Conservation (phyloP, 2,113 vertebrate genomes). For the Barnardius zonarius region DNA sequence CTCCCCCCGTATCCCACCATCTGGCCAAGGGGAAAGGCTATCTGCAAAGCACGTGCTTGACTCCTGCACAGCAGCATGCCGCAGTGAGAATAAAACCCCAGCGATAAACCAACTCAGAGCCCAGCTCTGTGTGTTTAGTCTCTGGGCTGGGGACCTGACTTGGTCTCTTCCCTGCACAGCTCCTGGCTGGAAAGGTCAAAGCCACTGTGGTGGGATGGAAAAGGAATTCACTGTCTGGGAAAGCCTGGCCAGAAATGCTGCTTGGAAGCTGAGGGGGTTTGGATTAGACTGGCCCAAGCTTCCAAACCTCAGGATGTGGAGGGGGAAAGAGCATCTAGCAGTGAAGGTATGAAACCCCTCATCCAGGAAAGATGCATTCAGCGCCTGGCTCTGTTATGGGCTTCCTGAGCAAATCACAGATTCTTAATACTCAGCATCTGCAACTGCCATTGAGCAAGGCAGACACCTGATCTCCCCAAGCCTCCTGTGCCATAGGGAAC, state of each 20-base stretch:
- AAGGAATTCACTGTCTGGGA: background rate
- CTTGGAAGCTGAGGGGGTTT: background rate
- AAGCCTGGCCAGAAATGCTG: background rate
- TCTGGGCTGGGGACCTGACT: background rate
- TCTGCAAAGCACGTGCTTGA: background rate
- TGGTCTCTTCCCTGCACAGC: background rate
- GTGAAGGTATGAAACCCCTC: background rate
- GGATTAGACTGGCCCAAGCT: background rate
- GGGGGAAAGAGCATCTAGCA: background rate
- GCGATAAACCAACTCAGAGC: background rate
- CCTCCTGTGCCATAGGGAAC: accelerated
- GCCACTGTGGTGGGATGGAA: background rate
- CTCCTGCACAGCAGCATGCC: background rate
- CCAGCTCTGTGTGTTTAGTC: background rate
- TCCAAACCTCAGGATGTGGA: background rate
- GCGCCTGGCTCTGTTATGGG: background rate
- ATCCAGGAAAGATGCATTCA: background rate
- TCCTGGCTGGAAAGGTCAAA: background rate
- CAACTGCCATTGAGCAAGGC: background rate
- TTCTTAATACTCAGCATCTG: background rate
- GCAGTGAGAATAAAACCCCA: background rate
- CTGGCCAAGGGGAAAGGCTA: background rate
- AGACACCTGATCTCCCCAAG: background rate
- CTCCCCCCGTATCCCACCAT: background rate
- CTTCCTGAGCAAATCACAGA: background rate